A percentile compares a stretch with the other conserved stretches of the same genome.
phyloP scores from a whole-genome alignment of 2,797 vertebrate species.

The Menidia menidia region DNA sequence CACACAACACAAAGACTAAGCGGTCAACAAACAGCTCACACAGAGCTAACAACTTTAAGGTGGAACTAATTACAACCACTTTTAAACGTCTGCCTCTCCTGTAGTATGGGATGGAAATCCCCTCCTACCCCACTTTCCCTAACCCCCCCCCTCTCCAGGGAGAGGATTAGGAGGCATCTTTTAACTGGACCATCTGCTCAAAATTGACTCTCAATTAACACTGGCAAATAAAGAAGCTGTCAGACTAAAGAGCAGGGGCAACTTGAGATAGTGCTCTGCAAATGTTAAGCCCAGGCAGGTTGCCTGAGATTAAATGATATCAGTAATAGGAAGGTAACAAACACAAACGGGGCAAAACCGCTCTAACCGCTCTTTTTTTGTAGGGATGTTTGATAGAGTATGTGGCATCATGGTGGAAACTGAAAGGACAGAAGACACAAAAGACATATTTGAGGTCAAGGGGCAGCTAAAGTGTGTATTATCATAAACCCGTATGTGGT shows the following conservation, averaged over 20 bases:
- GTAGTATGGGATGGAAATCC: conserved; percentile 20
- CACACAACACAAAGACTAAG: neutral
- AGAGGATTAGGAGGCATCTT: conserved; percentile 67
- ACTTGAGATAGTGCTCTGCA: conserved; percentile 19
- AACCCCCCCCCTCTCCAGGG: conserved; percentile 17
- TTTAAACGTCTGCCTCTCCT: conserved; percentile 20
- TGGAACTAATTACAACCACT: conserved; percentile 9
- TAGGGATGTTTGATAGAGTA: neutral
- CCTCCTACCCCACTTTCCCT: neutral
- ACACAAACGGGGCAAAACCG: neutral
- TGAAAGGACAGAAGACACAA: neutral
- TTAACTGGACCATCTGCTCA: conserved; percentile 69
- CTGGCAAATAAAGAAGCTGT: conserved; percentile 42
- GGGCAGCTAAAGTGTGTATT: neutral
- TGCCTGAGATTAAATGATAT: conserved; percentile 34
- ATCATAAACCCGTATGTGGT: neutral
- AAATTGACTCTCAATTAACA: conserved; percentile 68
- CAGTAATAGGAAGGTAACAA: conserved; percentile 18
- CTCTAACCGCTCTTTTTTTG: neutral
- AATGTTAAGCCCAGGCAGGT: conserved; percentile 6
- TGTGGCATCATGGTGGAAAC: conserved; percentile 21
- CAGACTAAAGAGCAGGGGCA: conserved; percentile 22
- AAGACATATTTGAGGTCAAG: neutral
- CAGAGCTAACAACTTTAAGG: conserved; percentile 9
- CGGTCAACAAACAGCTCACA: conserved; percentile 26